phyloP scores from a whole-genome alignment of 2,797 vertebrate genomes.

The Gila robusta region DNA sequence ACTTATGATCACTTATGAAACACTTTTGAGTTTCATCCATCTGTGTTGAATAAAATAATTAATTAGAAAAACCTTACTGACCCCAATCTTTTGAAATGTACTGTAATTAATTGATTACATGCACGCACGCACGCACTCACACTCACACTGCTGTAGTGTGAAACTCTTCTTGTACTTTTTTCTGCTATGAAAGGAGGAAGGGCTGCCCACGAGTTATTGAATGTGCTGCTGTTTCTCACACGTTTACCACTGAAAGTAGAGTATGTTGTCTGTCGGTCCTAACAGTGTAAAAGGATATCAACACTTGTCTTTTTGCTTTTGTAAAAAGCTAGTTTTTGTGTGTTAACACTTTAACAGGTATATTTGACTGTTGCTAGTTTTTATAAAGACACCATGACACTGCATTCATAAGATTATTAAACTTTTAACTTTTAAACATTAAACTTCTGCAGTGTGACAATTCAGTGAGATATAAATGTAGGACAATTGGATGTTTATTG shows the following conservation, averaged over 20 bases:
- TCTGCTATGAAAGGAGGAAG: not conserved
- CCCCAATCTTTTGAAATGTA: not conserved
- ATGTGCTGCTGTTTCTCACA: not conserved
- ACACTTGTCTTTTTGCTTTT: not conserved
- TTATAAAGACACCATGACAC: not conserved
- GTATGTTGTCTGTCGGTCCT: not conserved
- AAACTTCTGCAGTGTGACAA: not conserved
- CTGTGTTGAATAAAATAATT: not conserved
- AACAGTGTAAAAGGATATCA: not conserved
- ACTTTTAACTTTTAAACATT: not conserved
- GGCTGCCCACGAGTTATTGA: not conserved
- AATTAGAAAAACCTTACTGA: not conserved
- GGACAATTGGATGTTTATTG: not conserved
- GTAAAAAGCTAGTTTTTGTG: not conserved
- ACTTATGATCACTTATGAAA: no score
- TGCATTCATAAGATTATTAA: no score
- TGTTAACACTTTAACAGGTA: not conserved
- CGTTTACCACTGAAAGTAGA: constrained; percentile 3
- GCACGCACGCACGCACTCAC: no score
- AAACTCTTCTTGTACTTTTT: not conserved
- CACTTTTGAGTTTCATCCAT: not conserved
- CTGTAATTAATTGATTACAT: no score
- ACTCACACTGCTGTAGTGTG: not conserved
- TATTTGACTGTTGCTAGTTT: not conserved
- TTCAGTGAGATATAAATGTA: not conserved